Conservation (phyloP, 2,113 vertebrate genomes). For the Alouatta palliata region DNA sequence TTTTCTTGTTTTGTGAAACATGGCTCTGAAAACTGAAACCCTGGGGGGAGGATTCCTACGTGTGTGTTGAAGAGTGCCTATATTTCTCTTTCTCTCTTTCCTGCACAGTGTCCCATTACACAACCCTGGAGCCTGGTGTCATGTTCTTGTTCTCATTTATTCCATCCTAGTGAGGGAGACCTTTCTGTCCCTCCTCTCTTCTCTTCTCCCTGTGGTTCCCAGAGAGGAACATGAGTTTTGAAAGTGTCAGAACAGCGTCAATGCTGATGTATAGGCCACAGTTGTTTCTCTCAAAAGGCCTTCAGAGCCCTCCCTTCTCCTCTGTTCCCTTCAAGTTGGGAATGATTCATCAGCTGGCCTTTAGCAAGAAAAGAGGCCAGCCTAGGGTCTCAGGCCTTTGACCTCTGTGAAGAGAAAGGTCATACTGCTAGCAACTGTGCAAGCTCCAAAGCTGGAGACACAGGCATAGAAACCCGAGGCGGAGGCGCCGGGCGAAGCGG, state of each 20-base stretch:
- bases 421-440: slow-evolving; percentile 91
- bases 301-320: slow-evolving; percentile 87
- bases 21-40: neutral
- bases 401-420: slow-evolving; percentile 95
- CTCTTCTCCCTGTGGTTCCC: slow-evolving; percentile 79
- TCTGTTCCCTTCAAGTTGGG: slow-evolving; percentile 87
- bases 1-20: neutral
- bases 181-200: slow-evolving; percentile 14
- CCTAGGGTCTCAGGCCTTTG: slow-evolving; percentile 95
- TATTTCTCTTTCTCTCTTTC: neutral
- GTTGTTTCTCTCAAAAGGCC: slow-evolving; percentile 94
- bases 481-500: slow-evolving; percentile 84
- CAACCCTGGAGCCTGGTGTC: slow-evolving; percentile 34
- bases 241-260: slow-evolving; percentile 88
- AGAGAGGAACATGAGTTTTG: slow-evolving; percentile 88
- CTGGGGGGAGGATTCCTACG: neutral
- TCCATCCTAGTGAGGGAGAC: accelerated
- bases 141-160: slow-evolving; percentile 46
- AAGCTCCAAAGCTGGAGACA: slow-evolving; percentile 86
- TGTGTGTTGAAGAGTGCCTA: neutral
- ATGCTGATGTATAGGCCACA: slow-evolving; percentile 95
- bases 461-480: slow-evolving; percentile 87
- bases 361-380: slow-evolving; percentile 93
- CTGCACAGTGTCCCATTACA: slow-evolving; percentile 23
- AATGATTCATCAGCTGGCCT: slow-evolving; percentile 98